phyloP scores from a whole-genome alignment of 2,888 invertebrate species.

The Heliconius erato region DNA sequence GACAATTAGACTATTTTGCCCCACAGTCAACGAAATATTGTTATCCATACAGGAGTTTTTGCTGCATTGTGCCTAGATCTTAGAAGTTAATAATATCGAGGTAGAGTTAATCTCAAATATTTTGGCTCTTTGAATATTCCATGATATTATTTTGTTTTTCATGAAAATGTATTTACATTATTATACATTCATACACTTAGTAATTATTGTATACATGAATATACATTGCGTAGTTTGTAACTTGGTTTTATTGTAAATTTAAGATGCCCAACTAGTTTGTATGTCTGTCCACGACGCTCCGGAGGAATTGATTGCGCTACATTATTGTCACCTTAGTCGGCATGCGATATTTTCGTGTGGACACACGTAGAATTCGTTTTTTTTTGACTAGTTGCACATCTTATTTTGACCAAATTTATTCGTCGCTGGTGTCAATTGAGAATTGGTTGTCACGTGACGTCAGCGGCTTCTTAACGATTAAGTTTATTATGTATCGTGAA shows the following conservation, averaged over 20 bases:
- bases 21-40: conserved; percentile 84
- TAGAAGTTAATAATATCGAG: conserved; percentile 86
- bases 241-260: conserved; percentile 83
- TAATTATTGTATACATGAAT: conserved; percentile 84
- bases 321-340: conserved; percentile 55
- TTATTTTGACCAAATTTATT: conserved; percentile 82
- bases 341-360: conserved; percentile 64
- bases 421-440: conserved; percentile 76
- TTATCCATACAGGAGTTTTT: conserved; percentile 86
- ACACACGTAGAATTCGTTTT: conserved; percentile 67
- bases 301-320: conserved; percentile 73
- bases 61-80: conserved; percentile 87
- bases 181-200: conserved; percentile 83
- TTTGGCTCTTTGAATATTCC: conserved; percentile 86
- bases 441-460: conserved; percentile 78
- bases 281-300: conserved; percentile 69
- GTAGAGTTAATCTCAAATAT: conserved; percentile 86
- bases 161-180: conserved; percentile 86
- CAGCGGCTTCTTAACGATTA: conserved; percentile 78
- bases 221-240: conserved; percentile 86
- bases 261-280: conserved; percentile 79
- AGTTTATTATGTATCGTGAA: conserved; percentile 78
- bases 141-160: conserved; percentile 86
- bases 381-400: conserved; percentile 79
- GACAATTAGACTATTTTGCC: conserved; percentile 68